Conservation (phyloP, 2,888 invertebrate genomes). For the Prenolepis imparis region DNA sequence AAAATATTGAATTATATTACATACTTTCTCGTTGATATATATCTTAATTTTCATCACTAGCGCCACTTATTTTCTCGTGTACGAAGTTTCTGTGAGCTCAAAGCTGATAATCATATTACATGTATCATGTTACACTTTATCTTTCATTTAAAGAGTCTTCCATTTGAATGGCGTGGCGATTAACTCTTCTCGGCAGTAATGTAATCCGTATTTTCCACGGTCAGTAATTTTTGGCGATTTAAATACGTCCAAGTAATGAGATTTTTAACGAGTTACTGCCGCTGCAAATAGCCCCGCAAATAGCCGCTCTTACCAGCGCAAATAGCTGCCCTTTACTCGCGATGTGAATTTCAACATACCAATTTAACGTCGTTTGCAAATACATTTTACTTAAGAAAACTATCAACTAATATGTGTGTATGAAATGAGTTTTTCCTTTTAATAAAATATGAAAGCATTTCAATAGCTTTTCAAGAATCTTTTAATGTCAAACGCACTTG, state of each 20-base stretch:
- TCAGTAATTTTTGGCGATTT: slow-evolving; percentile 45
- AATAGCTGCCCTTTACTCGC: background rate
- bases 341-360: slow-evolving; percentile 17
- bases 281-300: slow-evolving; percentile 16
- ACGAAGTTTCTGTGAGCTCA: background rate
- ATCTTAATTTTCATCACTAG: slow-evolving; percentile 11
- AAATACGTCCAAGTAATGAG: slow-evolving; percentile 43
- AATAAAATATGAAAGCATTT: slow-evolving; percentile 4
- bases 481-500: background rate
- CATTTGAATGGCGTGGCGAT: slow-evolving; percentile 21
- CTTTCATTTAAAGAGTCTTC: slow-evolving; percentile 27
- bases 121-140: slow-evolving; percentile 24
- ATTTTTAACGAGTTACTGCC: slow-evolving; percentile 43
- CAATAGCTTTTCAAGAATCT: background rate
- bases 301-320: background rate
- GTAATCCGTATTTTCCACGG: slow-evolving; percentile 35
- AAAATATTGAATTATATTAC: background rate
- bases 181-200: slow-evolving; percentile 29
- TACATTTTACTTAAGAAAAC: background rate
- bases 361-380: slow-evolving; percentile 24
- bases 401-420: background rate
- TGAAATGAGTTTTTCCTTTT: background rate
- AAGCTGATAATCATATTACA: slow-evolving; percentile 18
- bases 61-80: background rate
- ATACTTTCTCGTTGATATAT: background rate